Conservation (phyloP, 2,113 vertebrate species). For the Solenodon paradoxus region DNA sequence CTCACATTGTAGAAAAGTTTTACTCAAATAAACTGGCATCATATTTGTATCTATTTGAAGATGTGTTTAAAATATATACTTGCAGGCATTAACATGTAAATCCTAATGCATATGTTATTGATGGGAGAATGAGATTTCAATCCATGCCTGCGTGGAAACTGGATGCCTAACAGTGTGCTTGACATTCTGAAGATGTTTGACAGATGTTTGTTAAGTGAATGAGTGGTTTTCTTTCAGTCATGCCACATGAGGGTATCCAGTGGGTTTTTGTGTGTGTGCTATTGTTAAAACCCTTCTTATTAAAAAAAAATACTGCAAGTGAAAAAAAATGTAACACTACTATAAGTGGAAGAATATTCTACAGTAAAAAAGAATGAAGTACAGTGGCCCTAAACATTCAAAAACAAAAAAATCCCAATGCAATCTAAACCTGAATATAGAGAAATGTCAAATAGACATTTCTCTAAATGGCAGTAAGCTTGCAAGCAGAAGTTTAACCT, state of each 20-base stretch:
- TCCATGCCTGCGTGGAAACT: not conserved
- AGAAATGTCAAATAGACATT: not conserved
- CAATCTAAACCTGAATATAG: not conserved
- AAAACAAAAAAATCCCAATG: not conserved
- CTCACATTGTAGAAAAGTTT: not conserved
- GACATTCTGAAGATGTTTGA: not conserved
- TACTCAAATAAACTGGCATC: not conserved
- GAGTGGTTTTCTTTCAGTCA: not conserved
- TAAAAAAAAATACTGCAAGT: not conserved
- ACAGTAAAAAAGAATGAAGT: not conserved
- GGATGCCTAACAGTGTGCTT: not conserved
- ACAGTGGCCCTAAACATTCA: not conserved
- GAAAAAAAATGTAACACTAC: not conserved
- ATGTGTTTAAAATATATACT: not conserved
- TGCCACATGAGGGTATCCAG: not conserved
- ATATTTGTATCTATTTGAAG: constrained; percentile 1
- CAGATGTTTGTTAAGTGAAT: not conserved
- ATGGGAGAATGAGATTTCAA: not conserved
- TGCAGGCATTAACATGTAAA: not conserved
- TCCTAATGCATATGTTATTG: not conserved
- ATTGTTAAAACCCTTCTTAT: not conserved
- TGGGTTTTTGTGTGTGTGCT: not conserved
- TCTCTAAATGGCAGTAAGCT: not conserved
- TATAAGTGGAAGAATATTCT: too few relatives aligned
- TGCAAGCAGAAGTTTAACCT: not conserved